Percentiles rank a stretch among this genome's conserved stretches.
phyloP scores from a whole-genome alignment of 2,797 vertebrate genomes.

The Eulemur albifrons region DNA sequence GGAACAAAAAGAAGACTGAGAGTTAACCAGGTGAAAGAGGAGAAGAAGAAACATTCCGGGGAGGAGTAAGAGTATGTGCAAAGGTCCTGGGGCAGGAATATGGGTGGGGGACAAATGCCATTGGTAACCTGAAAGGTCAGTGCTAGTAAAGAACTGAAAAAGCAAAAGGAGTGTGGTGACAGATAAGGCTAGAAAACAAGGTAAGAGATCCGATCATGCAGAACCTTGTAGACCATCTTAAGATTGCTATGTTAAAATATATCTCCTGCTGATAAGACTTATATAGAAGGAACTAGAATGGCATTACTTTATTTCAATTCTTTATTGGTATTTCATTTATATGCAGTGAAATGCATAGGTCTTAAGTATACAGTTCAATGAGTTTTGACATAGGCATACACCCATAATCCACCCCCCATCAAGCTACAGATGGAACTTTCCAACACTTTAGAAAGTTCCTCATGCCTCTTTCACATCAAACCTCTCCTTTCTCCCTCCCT shows the following conservation, averaged over 20 bases:
- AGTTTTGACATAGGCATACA: not conserved
- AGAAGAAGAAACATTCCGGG: not conserved
- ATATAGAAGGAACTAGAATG: not conserved
- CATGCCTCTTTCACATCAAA: not conserved
- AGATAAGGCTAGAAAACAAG: not conserved
- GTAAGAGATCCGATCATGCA: not conserved
- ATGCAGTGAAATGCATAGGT: not conserved
- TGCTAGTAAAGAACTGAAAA: not conserved
- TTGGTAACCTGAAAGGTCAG: not conserved
- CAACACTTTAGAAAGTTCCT: not conserved
- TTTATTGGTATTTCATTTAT: slow-evolving; percentile 34
- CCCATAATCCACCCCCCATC: not conserved
- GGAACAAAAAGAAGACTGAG: not conserved
- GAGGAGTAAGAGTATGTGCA: not conserved
- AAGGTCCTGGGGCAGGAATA: not conserved
- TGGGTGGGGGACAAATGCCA: not conserved
- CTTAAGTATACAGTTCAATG: not conserved
- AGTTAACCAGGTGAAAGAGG: not conserved
- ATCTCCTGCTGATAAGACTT: not conserved
- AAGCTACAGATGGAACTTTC: not conserved
- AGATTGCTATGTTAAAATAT: not conserved
- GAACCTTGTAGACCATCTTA: not conserved
- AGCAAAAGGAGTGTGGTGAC: not conserved
- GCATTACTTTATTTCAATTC: not conserved
- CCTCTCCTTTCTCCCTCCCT: not conserved